Conservation (phyloP, 2,113 vertebrate genomes). For the Trematocara marginatum region DNA sequence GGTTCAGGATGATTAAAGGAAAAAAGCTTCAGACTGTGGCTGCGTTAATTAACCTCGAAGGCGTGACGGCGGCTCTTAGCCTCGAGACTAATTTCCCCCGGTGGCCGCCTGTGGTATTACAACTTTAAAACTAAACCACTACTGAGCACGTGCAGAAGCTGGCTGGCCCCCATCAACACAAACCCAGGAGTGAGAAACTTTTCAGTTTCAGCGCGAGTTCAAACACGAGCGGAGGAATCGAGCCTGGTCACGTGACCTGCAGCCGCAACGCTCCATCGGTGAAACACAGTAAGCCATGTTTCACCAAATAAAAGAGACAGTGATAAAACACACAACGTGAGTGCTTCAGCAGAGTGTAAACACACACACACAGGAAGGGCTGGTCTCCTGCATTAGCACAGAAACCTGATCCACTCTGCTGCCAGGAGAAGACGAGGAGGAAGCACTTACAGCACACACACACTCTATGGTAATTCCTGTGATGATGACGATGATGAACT, state of each 20-base stretch:
- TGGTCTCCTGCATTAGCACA: constrained; percentile 37
- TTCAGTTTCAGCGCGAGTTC: not conserved
- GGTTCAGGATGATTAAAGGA: not conserved
- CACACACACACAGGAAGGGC: not conserved
- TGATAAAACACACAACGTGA: not conserved
- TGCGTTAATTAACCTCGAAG: not conserved
- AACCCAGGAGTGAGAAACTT: not conserved
- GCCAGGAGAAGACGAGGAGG: constrained; percentile 5
- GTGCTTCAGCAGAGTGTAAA: not conserved
- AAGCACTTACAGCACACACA: not conserved
- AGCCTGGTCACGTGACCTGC: not conserved
- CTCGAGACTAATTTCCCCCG: rapidly evolving
- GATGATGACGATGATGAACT: not conserved
- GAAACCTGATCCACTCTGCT: constrained; percentile 43
- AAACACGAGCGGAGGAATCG: not conserved
- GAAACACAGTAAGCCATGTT: not conserved
- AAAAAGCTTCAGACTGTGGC: not conserved
- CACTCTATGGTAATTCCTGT: not conserved
- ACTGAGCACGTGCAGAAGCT: not conserved
- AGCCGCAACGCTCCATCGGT: not conserved
- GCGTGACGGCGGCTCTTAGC: not conserved
- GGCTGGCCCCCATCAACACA: not conserved
- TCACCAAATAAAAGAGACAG: not conserved
- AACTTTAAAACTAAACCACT: rapidly evolving
- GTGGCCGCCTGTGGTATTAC: rapidly evolving